Evolutionary conservation across 2,888 invertebrate species (phyloP), one percentile per base, ranked within the genome.

Genomic region (Perizoma flavofasciatum): DNA sequence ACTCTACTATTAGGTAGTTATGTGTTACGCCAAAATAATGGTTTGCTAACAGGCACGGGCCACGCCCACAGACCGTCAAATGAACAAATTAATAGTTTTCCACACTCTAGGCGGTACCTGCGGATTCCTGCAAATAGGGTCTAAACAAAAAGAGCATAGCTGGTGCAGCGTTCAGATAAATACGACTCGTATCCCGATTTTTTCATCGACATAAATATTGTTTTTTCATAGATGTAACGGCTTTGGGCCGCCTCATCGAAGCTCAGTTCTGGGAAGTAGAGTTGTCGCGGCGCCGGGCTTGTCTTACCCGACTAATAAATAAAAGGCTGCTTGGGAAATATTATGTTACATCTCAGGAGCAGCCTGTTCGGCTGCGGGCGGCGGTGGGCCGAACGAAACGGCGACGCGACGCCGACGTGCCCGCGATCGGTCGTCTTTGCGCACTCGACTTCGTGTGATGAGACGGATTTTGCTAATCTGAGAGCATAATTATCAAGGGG

Each of bases 271-370:
- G 83, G 79, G 91, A 91, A 91, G 86, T 77, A 75, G 82, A 79
- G 83, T 75, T 89, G 90, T 87, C 87, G 84, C 89, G 92, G 92
- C 91, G 91, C 90, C 89, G 82, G 78, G 66, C 75, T 70, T 68
- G 78, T 78, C 77, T 78, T 81, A 57, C 77, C 78, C 82, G 74
- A 80, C 86, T 85, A 88, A 90, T 92, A 91, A 90, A 91, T 91
- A 91, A 91, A 89, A 89, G 87, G 81, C 86, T 89, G 84, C 85
- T 86, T 83, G 88, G 89, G 86, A 89, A 89, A 91, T 92, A 92
- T 92, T 91, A 90, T 88, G 88, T 92, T 92, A 91, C 92, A 85
- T 85, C 80, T 83, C 73, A 22, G 49, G 43, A 37, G 41, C 35
- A 80, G 85, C 82, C 78, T 82, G 83, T 85, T 88, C 86, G 83